Conservation (phyloP, 2,888 invertebrate species). For the Aphodius sticticus region DNA sequence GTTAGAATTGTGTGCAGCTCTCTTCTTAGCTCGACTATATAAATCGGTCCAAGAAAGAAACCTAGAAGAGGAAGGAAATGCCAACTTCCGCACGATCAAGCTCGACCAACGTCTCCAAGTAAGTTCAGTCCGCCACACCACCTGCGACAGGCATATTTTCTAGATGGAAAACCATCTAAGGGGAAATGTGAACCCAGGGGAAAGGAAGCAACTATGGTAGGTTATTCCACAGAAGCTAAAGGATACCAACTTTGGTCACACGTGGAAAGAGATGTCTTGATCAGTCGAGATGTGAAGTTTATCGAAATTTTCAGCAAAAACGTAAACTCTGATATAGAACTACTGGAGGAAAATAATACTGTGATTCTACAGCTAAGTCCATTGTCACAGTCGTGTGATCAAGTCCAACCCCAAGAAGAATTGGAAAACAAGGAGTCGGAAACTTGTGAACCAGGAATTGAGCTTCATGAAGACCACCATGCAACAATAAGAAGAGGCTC, state of each 20-base stretch:
- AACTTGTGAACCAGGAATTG: background rate
- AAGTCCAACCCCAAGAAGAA: background rate
- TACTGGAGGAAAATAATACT: background rate
- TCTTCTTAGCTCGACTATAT: too few species aligned
- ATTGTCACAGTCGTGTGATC: background rate
- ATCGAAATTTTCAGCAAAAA: background rate
- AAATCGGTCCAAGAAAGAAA: too few species aligned
- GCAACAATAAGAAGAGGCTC: background rate
- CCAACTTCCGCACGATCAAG: too few species aligned
- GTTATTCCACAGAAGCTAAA: constrained; percentile 45
- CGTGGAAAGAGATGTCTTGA: constrained; percentile 36
- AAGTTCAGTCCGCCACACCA: too few species aligned
- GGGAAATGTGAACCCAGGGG: constrained; percentile 45
- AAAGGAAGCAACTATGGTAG: constrained; percentile 45
- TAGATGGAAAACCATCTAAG: constrained; percentile 38
- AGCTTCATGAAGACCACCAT: background rate
- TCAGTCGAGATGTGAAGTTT: constrained; percentile 42
- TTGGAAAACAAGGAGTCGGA: background rate
- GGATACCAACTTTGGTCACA: constrained; percentile 44
- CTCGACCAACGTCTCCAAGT: too few species aligned
- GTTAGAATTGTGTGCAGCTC: too few species aligned
- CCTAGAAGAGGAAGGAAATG: too few species aligned
- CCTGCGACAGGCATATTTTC: constrained; percentile 22
- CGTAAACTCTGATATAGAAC: background rate
- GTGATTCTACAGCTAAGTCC: background rate